Percentiles rank a stretch among this genome's conserved stretches.
phyloP scores from a whole-genome alignment of 2,797 vertebrate genomes.

The Microctenopoma steveboyesi region DNA sequence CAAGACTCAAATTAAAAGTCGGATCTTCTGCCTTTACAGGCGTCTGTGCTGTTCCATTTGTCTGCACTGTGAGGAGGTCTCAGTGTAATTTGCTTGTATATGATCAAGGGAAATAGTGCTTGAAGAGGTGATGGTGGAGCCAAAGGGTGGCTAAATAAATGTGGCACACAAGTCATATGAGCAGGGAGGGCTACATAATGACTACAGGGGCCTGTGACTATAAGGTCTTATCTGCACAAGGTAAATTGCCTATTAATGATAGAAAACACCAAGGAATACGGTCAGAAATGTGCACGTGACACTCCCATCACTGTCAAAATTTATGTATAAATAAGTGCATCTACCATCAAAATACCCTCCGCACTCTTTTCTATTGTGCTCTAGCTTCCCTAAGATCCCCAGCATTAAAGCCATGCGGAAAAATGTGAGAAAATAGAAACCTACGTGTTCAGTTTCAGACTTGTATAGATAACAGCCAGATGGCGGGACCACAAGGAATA shows the following conservation, averaged over 20 bases:
- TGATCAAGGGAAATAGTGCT: conserved; percentile 19
- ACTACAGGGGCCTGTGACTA: neutral
- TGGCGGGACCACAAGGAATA: conserved; percentile 51
- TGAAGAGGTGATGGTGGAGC: conserved; percentile 29
- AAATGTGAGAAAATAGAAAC: conserved; percentile 1
- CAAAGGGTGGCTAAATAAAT: conserved; percentile 37
- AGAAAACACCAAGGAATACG: conserved; percentile 9
- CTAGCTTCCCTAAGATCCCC: conserved; percentile 8
- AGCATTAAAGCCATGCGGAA: conserved; percentile 3
- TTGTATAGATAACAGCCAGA: conserved; percentile 56
- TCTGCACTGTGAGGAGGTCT: conserved; percentile 18
- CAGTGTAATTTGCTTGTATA: conserved; percentile 40
- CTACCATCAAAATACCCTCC: conserved; percentile 40
- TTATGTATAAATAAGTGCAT: neutral
- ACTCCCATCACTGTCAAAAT: conserved; percentile 6
- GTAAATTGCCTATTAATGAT: conserved; percentile 22
- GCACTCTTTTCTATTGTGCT: neutral
- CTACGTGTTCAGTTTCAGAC: conserved; percentile 25
- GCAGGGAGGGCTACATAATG: neutral
- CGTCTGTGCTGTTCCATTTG: conserved; percentile 5
- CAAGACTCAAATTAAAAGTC: conserved; percentile 50
- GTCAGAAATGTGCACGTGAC: conserved; percentile 14
- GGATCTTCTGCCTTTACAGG: conserved; percentile 22
- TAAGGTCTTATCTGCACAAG: conserved; percentile 5
- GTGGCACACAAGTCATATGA: conserved; percentile 15